These are phyloP conservation scores for Cinclus mexicanus DNA, from an alignment of 2,113 vertebrate genomes.

Conservation along the genomic window DNA sequence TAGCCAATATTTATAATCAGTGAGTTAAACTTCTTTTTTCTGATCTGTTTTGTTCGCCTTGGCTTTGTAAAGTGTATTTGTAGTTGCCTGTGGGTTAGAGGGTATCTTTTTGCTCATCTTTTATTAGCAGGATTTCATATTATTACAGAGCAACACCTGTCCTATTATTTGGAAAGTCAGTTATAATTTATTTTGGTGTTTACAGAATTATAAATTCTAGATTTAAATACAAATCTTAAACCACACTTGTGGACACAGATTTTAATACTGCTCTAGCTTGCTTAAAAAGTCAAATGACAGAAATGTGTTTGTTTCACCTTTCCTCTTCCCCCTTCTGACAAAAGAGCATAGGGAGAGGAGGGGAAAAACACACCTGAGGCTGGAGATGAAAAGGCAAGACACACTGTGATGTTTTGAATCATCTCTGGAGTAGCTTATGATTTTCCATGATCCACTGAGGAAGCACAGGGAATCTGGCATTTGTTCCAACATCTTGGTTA, in stretches of 20 bases:
- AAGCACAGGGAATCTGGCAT: background rate
- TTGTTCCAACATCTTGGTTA: background rate
- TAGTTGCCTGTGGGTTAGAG: background rate
- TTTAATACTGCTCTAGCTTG: background rate
- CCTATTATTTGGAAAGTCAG: background rate
- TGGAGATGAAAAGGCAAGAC: background rate
- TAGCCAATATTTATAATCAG: background rate
- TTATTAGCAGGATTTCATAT: background rate
- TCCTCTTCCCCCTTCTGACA: background rate
- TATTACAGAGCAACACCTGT: background rate
- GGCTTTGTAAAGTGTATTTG: background rate
- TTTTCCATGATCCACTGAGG: background rate
- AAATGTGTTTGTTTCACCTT: accelerated
- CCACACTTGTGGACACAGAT: accelerated
- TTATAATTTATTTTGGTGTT: background rate
- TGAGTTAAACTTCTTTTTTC: background rate
- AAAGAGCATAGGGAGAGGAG: background rate
- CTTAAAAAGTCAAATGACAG: background rate
- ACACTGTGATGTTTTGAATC: background rate
- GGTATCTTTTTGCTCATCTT: background rate
- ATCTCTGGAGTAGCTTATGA: background rate
- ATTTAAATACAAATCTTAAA: background rate
- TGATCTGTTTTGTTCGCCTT: background rate
- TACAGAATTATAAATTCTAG: background rate
- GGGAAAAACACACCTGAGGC: background rate